Base-by-base conservation (phyloP, 2,888 invertebrate species). In the Melanophora roralis region DNA sequence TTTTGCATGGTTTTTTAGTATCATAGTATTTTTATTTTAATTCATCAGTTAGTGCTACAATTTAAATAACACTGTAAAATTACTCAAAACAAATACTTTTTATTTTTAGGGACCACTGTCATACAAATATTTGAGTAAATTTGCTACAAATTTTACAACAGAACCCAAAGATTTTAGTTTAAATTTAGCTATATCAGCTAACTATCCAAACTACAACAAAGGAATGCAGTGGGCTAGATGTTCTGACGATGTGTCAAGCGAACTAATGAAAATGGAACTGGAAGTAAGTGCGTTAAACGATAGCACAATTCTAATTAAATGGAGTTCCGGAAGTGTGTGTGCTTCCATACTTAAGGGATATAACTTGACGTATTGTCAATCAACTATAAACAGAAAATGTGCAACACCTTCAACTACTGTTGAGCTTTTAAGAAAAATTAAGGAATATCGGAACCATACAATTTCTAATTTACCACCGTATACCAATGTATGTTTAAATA, bases 161-260 rank as follows among this genome's bases (percentile, higher is more conserved):
- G 89, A 91, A 85, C 90, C 92, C 88, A 74, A 80, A 65, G 69
- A 86, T 89, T 81, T 83, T 93, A 86, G 95, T 94, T 85, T 86
- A 21, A 86, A 85, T 78, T 95, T 96, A 90, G 96, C 95, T 1
- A 94, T 96, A 83, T 93, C 96, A 3, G 94, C 94, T 1, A 95
- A 96, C 85, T 93, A 92, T 47, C 90, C 91, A 0, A 89, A 88
- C 16, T 91, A 91, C 78, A 95, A 94, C 80, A 95, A 95, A 87
- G 96, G 96, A 1, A 95, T 96, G 94, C 91, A 93, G 3, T 96
- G 96, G 96, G 94, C 95, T 5, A 92, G 92, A 45, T 96, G 96
- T 75, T 85, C 84, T 1, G 84, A 84, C 14, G 82, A 82, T 43
- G 49, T 82, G 14, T 77, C 78, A 3, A 83, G 79, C 16, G 83